These are phyloP conservation scores for Catharus fuscescens DNA, from an alignment of 2,113 vertebrate genomes.

Conservation along the genomic window DNA sequence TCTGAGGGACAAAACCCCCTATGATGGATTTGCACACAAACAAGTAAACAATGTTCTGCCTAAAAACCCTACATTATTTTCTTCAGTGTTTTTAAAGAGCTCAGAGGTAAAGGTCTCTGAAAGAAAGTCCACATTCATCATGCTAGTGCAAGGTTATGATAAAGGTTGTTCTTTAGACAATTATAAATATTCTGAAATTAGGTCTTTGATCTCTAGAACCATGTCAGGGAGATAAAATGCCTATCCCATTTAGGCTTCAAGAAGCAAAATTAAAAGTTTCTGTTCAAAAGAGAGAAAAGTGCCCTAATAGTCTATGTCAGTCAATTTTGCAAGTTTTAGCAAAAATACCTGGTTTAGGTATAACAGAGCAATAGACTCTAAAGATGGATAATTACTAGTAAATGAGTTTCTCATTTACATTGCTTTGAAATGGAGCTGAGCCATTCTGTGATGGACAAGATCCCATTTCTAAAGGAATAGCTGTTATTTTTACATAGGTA, in stretches of 20 bases:
- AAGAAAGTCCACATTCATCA: accelerated
- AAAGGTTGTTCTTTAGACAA: not conserved
- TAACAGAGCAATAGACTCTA: not conserved
- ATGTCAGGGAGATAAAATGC: not conserved
- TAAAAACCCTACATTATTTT: not conserved
- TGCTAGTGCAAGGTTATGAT: not conserved
- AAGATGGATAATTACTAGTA: not conserved
- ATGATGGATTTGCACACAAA: not conserved
- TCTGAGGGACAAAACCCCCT: not conserved
- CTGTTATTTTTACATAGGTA: not conserved
- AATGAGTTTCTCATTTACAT: not conserved
- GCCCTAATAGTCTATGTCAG: not conserved
- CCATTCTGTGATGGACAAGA: not conserved
- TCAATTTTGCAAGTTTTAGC: not conserved
- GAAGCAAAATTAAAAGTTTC: not conserved
- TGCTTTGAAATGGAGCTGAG: not conserved
- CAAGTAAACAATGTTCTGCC: not conserved
- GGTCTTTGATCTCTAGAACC: not conserved
- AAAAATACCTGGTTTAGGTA: not conserved
- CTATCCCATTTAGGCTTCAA: not conserved
- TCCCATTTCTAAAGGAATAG: not conserved
- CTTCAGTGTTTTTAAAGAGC: not conserved
- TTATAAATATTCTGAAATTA: not conserved
- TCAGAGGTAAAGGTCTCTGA: not conserved
- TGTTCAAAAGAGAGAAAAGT: not conserved